A percentile compares a stretch with the other conserved stretches of the same genome.
Evolutionary conservation across 2,113 vertebrate genomes (phyloP).

Genomic region (Eonycteris spelaea): DNA sequence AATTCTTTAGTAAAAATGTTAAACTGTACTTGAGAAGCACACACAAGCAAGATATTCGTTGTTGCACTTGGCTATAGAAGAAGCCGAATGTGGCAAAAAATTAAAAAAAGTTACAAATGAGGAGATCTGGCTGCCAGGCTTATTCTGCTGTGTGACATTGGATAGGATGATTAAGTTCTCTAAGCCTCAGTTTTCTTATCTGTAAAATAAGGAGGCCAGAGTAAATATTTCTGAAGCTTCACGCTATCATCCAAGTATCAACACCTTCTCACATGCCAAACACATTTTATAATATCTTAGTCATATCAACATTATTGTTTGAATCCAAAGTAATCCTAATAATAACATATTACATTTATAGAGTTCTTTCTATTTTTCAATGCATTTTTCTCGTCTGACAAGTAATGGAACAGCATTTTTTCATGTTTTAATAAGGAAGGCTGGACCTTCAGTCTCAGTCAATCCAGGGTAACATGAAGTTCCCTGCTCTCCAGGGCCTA

Average conservation of each 20-base stretch:
- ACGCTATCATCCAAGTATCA: background rate
- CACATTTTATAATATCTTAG: constrained; percentile 14
- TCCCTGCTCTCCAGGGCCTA: background rate
- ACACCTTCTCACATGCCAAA: background rate
- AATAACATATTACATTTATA: constrained; percentile 33
- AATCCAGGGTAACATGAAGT: background rate
- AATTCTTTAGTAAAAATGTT: background rate
- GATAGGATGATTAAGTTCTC: background rate
- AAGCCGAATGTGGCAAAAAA: background rate
- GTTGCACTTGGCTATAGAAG: background rate
- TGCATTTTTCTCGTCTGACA: constrained; percentile 33
- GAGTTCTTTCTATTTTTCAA: background rate
- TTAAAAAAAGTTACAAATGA: background rate
- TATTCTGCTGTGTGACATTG: background rate
- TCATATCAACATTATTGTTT: constrained; percentile 1
- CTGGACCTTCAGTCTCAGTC: background rate
- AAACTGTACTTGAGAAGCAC: background rate
- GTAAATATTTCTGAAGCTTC: background rate
- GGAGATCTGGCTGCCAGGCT: background rate
- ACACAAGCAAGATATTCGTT: background rate
- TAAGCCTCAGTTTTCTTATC: background rate
- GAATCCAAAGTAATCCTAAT: constrained; percentile 35
- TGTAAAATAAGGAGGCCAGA: background rate
- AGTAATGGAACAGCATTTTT: background rate
- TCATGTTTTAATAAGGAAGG: background rate